Evolutionary conservation across 2,888 invertebrate species (phyloP).

Genomic region (Hirtodrosophila trivittata): DNA sequence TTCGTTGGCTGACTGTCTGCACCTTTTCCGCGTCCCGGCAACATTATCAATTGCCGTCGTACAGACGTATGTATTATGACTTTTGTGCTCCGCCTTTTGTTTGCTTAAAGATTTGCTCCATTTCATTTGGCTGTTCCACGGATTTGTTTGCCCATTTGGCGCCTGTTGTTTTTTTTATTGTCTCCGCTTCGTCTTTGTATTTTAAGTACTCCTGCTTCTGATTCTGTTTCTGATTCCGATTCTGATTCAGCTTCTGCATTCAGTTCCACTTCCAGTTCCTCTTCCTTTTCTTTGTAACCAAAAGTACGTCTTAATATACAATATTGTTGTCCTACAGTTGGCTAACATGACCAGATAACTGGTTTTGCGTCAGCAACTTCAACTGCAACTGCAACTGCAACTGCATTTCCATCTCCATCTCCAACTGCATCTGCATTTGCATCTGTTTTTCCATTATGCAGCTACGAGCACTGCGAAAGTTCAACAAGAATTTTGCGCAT

Average conservation of each 20-base stretch:
- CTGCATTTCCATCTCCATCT: too few relatives aligned
- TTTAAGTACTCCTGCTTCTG: conserved; percentile 26
- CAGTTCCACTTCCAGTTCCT: not conserved
- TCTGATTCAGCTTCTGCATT: not conserved
- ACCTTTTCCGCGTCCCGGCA: conserved; percentile 31
- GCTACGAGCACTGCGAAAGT: conserved; percentile 37
- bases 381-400: too few relatives aligned
- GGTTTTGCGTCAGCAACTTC: too few relatives aligned
- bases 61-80: not conserved
- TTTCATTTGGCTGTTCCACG: conserved; percentile 54
- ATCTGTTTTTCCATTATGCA: conserved; percentile 33
- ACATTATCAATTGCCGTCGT: conserved; percentile 67
- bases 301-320: too few relatives aligned
- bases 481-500: conserved; percentile 49
- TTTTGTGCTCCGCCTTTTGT: conserved; percentile 12
- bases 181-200: conserved; percentile 18
- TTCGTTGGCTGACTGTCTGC: conserved; percentile 28
- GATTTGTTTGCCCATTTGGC: conserved; percentile 56
- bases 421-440: conserved; percentile 41
- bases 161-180: conserved; percentile 41
- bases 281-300: not conserved
- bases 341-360: conserved; percentile 9
- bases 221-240: not conserved
- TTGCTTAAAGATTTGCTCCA: conserved; percentile 67
- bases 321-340: conserved; percentile 22